Base-by-base conservation (phyloP, 2,888 invertebrate genomes). In the Drosophila basisetae region DNA sequence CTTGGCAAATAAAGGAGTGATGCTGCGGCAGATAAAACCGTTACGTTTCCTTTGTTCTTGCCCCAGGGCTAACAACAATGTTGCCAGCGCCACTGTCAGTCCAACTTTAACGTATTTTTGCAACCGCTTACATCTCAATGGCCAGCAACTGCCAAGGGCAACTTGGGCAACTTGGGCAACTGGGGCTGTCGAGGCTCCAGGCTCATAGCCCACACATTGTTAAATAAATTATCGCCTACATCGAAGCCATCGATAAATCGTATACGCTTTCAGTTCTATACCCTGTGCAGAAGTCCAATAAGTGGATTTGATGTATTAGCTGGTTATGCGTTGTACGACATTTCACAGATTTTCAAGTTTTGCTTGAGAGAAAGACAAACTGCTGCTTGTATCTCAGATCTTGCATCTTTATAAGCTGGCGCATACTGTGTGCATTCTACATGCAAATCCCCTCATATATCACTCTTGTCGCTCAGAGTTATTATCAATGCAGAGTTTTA, bases 1-100 rank as follows among this genome's bases (percentile, higher is more conserved):
- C 89, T 90, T 82, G 84, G 84, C 90, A 82, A 83, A 90, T 91
- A 85, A 90, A 91, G 87, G 91, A 90, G 90, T 89, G 84, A 84
- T 89, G 78, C 81, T 89, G 86, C 67, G 87, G 81, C 83, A 81
- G 89, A 85, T 85, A 85, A 84, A 87, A 82, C 70, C 82, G 72
- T 73, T 81, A 67, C 67, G 56, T 59, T 64, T 75, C 71, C 88
- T 84, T 84, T 84, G 84, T 84, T 84, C 84, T 87, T 65, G 85
- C 78, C 74, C 65, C 69, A 39, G 71, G 77, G 74, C 71, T 9
- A 31, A 9, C 76, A 68, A 68, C 67, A 79, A 65, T 56, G 68
- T 68, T 69, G 33, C 72, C 56, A 72, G 72, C 56, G 49, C 30
- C 25, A 25, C 2, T 25, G 25, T 2, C 28, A 28, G 28, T 52